phyloP scores from a whole-genome alignment of 2,113 vertebrate species.

The Saguinus midas region DNA sequence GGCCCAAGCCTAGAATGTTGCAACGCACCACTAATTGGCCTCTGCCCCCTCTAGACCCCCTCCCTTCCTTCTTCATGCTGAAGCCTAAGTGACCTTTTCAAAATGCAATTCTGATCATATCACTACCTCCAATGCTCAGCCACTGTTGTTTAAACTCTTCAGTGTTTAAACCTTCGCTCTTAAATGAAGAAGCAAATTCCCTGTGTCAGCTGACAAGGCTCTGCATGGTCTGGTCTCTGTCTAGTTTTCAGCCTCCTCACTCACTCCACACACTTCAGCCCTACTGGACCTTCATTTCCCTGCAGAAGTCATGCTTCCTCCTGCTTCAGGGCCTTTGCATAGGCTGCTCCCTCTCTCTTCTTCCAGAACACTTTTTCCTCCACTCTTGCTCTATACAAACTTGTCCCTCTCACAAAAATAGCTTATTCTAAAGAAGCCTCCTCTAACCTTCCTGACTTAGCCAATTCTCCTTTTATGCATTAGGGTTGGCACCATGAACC shows the following conservation, averaged over 20 bases:
- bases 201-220: neutral
- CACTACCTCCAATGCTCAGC: neutral
- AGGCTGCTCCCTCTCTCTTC: neutral
- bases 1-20: neutral
- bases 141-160: constrained; percentile 37
- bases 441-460: neutral
- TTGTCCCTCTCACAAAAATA: constrained; percentile 32
- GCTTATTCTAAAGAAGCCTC: neutral
- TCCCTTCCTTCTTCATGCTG: neutral
- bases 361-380: neutral
- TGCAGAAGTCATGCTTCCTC: neutral
- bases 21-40: neutral
- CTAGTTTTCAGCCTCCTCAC: neutral
- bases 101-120: constrained; percentile 54
- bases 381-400: neutral
- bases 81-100: constrained; percentile 61
- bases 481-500: neutral
- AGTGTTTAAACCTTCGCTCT: constrained; percentile 30
- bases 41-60: neutral
- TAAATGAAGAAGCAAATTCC: constrained; percentile 40
- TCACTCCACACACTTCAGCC: neutral
- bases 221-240: neutral
- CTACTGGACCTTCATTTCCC: neutral
- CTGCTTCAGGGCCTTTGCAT: constrained; percentile 24
- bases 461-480: neutral